Percentiles rank a stretch among this genome's conserved stretches.
phyloP scores from a whole-genome alignment of 1,140 invertebrate genomes.

The Bursaphelenchus mucronatus region DNA sequence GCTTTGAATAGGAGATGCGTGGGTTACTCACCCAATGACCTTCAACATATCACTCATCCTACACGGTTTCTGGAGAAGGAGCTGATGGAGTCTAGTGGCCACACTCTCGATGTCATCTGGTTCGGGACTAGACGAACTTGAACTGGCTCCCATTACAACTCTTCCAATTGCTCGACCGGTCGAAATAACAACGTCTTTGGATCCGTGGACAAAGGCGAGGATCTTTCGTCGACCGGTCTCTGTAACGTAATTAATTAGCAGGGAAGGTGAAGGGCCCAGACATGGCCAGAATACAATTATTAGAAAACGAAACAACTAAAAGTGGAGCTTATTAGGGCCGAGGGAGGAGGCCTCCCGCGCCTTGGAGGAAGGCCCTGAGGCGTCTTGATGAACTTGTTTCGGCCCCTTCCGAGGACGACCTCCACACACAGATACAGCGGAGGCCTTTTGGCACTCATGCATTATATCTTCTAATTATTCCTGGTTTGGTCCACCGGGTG shows the following conservation, averaged over 20 bases:
- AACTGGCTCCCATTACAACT: slow-evolving; percentile 41
- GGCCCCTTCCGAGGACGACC: too few species aligned
- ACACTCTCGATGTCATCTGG: slow-evolving; percentile 36
- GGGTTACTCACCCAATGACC: slow-evolving; percentile 37
- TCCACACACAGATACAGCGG: too few species aligned
- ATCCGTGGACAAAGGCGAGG: slow-evolving; percentile 28
- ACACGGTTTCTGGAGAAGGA: slow-evolving; percentile 36
- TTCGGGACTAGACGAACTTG: slow-evolving; percentile 40
- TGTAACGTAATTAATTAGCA: slow-evolving; percentile 9
- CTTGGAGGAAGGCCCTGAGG: too few species aligned
- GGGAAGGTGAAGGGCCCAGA: slow-evolving; percentile 1
- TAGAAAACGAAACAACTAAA: too few species aligned
- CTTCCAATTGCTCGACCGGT: slow-evolving; percentile 30
- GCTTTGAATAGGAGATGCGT: background rate
- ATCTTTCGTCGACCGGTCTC: slow-evolving; percentile 23
- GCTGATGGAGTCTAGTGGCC: slow-evolving; percentile 25
- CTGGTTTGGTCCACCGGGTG: too few species aligned
- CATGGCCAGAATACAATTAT: background rate
- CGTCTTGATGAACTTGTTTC: too few species aligned
- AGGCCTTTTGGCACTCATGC: too few species aligned
- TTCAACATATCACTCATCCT: slow-evolving; percentile 45
- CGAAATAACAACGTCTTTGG: slow-evolving; percentile 30
- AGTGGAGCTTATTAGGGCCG: too few species aligned
- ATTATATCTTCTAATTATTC: too few species aligned
- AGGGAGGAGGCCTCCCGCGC: too few species aligned